Evolutionary conservation across 1,140 invertebrate species (phyloP), one percentile per base, ranked within the genome.

Genomic region (Drosophila baimaii): DNA sequence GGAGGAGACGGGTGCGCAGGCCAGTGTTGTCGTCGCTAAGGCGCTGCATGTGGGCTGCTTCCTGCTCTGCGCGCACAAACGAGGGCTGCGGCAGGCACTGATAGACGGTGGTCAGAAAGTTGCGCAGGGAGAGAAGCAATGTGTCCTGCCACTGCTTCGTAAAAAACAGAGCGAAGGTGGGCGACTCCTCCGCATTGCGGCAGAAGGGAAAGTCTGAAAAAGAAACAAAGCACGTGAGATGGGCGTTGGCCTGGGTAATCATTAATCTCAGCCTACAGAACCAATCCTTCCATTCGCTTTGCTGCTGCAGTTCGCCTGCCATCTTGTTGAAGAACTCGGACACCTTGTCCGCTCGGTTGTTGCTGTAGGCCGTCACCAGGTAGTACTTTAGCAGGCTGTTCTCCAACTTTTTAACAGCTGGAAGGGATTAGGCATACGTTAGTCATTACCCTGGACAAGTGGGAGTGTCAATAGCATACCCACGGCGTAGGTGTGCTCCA

Each of bases 221-320:
- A 2, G 17, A 29, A 13, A n/a, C 2, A 27, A 15, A 23, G 70
- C 69, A 66, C 61, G 23, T 61, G 73, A 84, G 47, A 59, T 80
- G 65, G 19, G 61, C 68, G 15, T 31, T 37, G 15, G 6, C 27
- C 27, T 25, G 8, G 15, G 5, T 27, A 61, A 7, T 47, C 7
- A 19, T 15, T 31, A 37, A 29, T 46, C 17, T 61, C 10, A 69
- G 93, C 95, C 94, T 95, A 99, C 98, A 96, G 93, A 99, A 99
- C 98, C 98, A 99, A 82, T 99, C 98, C 90, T 96, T 98, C 97
- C 98, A 99, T 90, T 98, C 98, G 56, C 94, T 93, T 91, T 98
- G 97, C 58, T 95, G 96, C 90, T 98, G 97, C 27, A 99, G 90
- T 84, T 99, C 97, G 52, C 95, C 93, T 6, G 97, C 94, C 94